These are phyloP conservation scores for Heliangelus exortis DNA, from an alignment of 2,797 vertebrate species.

Conservation along the genomic window DNA sequence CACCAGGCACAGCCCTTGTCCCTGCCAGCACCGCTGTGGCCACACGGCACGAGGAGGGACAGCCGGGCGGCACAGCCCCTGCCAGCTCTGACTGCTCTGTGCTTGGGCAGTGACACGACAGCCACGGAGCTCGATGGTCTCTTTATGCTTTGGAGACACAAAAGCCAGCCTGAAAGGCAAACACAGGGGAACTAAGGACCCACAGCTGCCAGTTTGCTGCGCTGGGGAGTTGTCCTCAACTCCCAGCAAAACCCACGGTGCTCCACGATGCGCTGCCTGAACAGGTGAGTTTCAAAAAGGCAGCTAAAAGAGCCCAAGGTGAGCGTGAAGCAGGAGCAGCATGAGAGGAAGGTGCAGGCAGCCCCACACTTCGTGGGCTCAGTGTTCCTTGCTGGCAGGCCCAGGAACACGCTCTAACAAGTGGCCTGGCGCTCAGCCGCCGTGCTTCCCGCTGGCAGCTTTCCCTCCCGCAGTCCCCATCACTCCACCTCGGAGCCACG, in stretches of 20 bases:
- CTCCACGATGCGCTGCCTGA: fast-evolving
- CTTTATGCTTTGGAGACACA: not conserved
- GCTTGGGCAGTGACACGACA: fast-evolving
- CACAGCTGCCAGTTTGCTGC: not conserved
- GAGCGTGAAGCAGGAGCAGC: fast-evolving
- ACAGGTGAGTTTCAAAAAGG: fast-evolving
- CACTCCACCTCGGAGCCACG: fast-evolving
- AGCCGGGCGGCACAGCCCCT: not conserved
- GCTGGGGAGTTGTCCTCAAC: not conserved
- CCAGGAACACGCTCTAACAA: not conserved
- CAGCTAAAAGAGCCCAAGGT: not conserved
- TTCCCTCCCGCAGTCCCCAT: fast-evolving
- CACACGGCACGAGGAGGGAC: fast-evolving
- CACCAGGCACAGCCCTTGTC: fast-evolving
- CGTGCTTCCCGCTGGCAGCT: not conserved
- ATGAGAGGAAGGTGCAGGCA: not conserved
- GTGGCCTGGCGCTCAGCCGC: not conserved
- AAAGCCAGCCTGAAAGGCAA: not conserved
- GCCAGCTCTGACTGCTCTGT: fast-evolving
- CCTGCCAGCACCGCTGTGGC: not conserved
- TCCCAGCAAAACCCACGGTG: not conserved
- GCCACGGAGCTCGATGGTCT: not conserved
- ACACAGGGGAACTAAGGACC: not conserved
- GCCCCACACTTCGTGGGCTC: not conserved
- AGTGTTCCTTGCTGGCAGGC: not conserved